phyloP scores from a whole-genome alignment of 1,140 invertebrate genomes.

The Elymnias hypermnestra region DNA sequence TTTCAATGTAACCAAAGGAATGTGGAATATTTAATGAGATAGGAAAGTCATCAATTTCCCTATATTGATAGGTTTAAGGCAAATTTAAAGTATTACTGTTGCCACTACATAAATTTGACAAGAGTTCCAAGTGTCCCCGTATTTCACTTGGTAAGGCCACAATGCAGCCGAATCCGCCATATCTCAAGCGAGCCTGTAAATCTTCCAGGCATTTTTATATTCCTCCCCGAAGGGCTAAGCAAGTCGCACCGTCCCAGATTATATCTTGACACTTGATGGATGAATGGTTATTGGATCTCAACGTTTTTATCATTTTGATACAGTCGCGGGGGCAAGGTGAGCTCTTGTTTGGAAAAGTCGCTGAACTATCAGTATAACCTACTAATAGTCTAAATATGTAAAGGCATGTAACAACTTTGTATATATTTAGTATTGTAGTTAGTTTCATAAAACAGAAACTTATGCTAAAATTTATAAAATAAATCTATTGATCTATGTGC shows the following conservation, averaged over 20 bases:
- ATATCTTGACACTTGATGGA: slow-evolving; percentile 78
- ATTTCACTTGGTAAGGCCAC: slow-evolving; percentile 41
- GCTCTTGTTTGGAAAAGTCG: slow-evolving; percentile 19
- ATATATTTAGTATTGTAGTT: too few relatives aligned
- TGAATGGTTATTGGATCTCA: slow-evolving; percentile 78
- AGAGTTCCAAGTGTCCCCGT: slow-evolving; percentile 6
- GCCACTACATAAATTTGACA: slow-evolving; percentile 3
- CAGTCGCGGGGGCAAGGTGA: slow-evolving; percentile 50
- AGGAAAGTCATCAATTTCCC: too few relatives aligned
- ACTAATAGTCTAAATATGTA: too few relatives aligned
- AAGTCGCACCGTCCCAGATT: slow-evolving; percentile 69
- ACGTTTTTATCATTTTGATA: slow-evolving; percentile 78
- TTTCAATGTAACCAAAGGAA: too few relatives aligned
- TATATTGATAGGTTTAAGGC: too few relatives aligned
- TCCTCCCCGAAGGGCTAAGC: slow-evolving; percentile 63
- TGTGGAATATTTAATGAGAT: too few relatives aligned
- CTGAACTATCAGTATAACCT: slow-evolving; percentile 2
- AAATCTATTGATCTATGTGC: too few relatives aligned
- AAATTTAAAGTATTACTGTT: too few relatives aligned
- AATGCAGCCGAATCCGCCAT: slow-evolving; percentile 62
- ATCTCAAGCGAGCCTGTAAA: slow-evolving; percentile 68
- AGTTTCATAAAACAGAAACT: too few relatives aligned
- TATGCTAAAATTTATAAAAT: too few relatives aligned
- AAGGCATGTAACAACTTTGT: neutral
- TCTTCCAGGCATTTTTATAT: slow-evolving; percentile 72